Conservation (phyloP, 2,888 invertebrate genomes). For the Noctua comes region DNA sequence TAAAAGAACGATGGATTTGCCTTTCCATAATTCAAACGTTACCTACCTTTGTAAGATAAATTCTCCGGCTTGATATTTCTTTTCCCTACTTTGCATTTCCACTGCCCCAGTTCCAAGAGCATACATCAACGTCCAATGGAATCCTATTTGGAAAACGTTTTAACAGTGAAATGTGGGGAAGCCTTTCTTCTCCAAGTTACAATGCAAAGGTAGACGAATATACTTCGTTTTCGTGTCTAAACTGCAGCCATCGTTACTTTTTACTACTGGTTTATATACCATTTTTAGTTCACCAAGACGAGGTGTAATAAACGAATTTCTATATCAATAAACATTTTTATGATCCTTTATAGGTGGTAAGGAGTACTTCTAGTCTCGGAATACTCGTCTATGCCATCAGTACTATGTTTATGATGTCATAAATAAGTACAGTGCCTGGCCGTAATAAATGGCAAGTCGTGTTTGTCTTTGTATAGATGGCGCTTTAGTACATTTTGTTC, state of each 20-base stretch:
- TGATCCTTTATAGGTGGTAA: slow-evolving; percentile 30
- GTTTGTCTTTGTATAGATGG: too few relatives aligned
- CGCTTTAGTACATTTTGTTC: too few relatives aligned
- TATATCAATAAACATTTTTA: slow-evolving; percentile 59
- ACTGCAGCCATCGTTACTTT: slow-evolving; percentile 22
- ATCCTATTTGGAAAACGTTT: slow-evolving; percentile 59
- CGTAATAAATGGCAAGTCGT: background rate
- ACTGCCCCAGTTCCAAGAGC: slow-evolving; percentile 55
- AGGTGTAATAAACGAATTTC: slow-evolving; percentile 46
- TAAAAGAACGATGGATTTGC: background rate
- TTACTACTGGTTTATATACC: slow-evolving; percentile 23
- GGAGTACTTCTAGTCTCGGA: slow-evolving; percentile 26
- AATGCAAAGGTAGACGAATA: slow-evolving; percentile 4
- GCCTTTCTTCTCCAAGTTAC: slow-evolving; percentile 31
- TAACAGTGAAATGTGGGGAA: slow-evolving; percentile 33
- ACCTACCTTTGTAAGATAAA: slow-evolving; percentile 33
- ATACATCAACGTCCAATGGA: slow-evolving; percentile 54
- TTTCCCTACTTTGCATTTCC: slow-evolving; percentile 47
- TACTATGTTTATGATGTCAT: slow-evolving; percentile 50
- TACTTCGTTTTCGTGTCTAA: slow-evolving; percentile 11
- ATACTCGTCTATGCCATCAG: slow-evolving; percentile 26
- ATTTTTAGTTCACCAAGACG: slow-evolving; percentile 22
- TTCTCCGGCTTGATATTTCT: slow-evolving; percentile 43
- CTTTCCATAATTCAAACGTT: slow-evolving; percentile 41
- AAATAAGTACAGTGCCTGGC: slow-evolving; percentile 33